Conservation (phyloP, 2,113 vertebrate genomes). For the Misgurnus mizolepis region DNA sequence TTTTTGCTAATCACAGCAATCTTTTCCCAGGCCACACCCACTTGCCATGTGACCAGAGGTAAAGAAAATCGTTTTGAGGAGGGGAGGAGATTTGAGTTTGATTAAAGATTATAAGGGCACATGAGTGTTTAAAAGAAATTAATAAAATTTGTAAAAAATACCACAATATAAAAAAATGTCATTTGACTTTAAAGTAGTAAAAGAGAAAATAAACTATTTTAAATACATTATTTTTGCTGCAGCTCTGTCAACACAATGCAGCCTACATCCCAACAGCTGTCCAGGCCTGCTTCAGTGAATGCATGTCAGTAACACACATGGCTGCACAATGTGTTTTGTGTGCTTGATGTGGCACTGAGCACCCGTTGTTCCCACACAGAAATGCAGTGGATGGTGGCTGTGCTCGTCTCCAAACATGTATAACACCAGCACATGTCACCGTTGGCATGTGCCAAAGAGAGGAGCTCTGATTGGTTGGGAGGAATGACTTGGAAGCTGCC, state of each 20-base stretch:
- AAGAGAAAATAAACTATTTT: background rate
- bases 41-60: no score
- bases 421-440: conserved; percentile 13
- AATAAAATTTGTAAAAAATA: no score
- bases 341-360: conserved; percentile 62
- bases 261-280: background rate
- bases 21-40: no score
- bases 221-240: background rate
- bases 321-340: conserved; percentile 54
- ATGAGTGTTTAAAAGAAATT: no score
- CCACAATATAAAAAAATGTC: no score
- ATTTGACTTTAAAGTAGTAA: no score
- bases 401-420: conserved; percentile 37
- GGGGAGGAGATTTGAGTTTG: no score
- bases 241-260: conserved; percentile 8
- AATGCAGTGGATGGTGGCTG: conserved; percentile 26
- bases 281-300: conserved; percentile 5
- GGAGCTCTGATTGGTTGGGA: background rate
- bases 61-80: no score
- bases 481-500: background rate
- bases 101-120: no score
- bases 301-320: conserved; percentile 49
- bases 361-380: conserved; percentile 68
- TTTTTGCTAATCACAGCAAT: no score
- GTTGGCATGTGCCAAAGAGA: background rate